These are phyloP conservation scores for Crioceris asparagi DNA, from an alignment of 2,888 invertebrate species.

Conservation along the genomic window DNA sequence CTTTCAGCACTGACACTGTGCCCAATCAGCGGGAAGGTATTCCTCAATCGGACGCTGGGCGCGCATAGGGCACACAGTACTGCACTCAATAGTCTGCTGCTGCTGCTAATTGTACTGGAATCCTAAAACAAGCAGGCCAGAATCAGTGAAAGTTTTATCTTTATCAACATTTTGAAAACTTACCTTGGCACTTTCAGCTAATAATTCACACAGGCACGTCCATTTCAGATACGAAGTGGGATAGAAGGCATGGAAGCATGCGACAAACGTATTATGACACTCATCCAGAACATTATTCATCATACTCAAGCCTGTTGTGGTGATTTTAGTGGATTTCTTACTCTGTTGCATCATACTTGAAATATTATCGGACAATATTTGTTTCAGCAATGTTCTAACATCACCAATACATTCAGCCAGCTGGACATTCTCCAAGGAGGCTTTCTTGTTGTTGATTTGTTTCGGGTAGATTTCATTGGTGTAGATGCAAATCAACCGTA, in stretches of 20 bases:
- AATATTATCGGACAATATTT: conserved; percentile 67
- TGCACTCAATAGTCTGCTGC: conserved; percentile 66
- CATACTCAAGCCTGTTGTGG: conserved; percentile 47
- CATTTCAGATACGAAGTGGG: conserved; percentile 89
- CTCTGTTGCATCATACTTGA: conserved; percentile 32
- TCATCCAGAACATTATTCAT: conserved; percentile 72
- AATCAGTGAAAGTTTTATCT: conserved; percentile 10
- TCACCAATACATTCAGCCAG: conserved; percentile 81
- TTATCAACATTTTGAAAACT: conserved; percentile 12
- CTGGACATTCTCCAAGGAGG: conserved; percentile 58
- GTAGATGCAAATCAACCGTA: conserved; percentile 72
- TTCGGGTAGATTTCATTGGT: conserved; percentile 88
- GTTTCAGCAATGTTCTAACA: conserved; percentile 67
- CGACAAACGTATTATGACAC: conserved; percentile 80
- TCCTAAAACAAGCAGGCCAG: neutral
- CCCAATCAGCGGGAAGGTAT: conserved; percentile 61
- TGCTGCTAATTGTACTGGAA: too few species aligned
- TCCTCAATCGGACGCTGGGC: conserved; percentile 60
- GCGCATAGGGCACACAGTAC: conserved; percentile 78
- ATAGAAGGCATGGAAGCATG: conserved; percentile 93
- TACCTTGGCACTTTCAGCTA: conserved; percentile 62
- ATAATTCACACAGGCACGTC: conserved; percentile 77
- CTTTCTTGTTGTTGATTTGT: conserved; percentile 38
- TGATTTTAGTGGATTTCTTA: conserved; percentile 37
- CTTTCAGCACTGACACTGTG: conserved; percentile 32